Evolutionary conservation across 1,140 invertebrate genomes (phyloP), one percentile per base, ranked within the genome.

Genomic region (Thaumatotibia leucotreta): DNA sequence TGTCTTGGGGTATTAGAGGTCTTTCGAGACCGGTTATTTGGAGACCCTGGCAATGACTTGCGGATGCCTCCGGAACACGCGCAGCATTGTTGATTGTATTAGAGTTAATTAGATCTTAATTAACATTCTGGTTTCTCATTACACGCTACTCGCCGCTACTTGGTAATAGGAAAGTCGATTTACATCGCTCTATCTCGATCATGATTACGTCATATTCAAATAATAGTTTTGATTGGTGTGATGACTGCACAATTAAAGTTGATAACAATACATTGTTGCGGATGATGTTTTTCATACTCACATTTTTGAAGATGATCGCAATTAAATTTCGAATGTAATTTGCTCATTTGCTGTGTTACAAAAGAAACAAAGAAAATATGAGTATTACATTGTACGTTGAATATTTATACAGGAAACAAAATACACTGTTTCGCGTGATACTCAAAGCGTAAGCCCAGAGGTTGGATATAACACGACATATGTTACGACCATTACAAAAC

Each of bases 21-120:
- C 83, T 76, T n/a, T 54, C 8, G 75, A 73, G 11, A 62, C n/a
- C 75, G 75, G 86, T 68, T 66, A 54, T 70, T 69, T 75, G 66
- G 69, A 82, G 82, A 69, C 75, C 80, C 82, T 84, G 67, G 70
- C 68, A 68, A 87, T 90, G 88, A 90, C 88, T 90, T 88, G 88
- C 88, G 74, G 75, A 83, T 83, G 78, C 79, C 75, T 80, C 74
- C 77, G 78, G 75, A 85, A 83, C 79, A 83, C 84, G 78, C 84
- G 81, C 81, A 86, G 82, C 84, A 86, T 88, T 84, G 80, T 84
- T 86, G 85, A 90, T 88, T 90, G 84, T 88, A 90, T 88, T 90
- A 88, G 80, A 87, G 76, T 88, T 90, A 85, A 90, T 90, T 90
- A 88, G 84, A 86, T 88, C 86, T 86, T 88, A 88, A 90, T 90